Conservation (phyloP, 2,797 vertebrate species). For the Crypturellus tataupa region DNA sequence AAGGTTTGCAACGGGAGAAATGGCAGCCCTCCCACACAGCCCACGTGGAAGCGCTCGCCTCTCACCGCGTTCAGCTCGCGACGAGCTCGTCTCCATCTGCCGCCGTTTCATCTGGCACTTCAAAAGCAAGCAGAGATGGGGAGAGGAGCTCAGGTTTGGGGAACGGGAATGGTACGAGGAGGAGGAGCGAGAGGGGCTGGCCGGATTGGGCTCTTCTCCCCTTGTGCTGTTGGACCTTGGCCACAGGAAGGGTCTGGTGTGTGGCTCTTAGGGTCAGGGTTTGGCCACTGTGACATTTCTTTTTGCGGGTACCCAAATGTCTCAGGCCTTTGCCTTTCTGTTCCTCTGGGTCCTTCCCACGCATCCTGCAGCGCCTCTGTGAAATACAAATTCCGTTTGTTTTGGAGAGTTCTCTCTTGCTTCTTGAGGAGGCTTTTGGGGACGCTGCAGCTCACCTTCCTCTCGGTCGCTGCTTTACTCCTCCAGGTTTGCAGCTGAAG, state of each 20-base stretch:
- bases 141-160: not conserved
- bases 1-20: not conserved
- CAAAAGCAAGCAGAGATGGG: conserved; percentile 3
- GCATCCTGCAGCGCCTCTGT: not conserved
- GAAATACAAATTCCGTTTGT: not conserved
- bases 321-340: not conserved
- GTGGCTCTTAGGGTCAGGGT: not conserved
- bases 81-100: conserved; percentile 14
- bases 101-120: conserved; percentile 41
- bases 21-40: conserved; percentile 17
- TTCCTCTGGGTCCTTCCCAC: not conserved
- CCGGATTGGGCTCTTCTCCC: rapidly evolving
- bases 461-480: not conserved
- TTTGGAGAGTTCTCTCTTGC: not conserved
- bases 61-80: not conserved
- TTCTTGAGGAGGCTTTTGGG: not conserved
- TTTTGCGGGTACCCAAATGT: not conserved
- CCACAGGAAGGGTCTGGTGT: not conserved
- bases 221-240: rapidly evolving
- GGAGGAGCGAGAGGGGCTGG: not conserved
- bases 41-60: not conserved
- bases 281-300: not conserved
- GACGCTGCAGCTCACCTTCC: not conserved
- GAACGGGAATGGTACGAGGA: not conserved
- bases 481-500: not conserved